Base-by-base conservation (phyloP, 1,140 invertebrate species). In the Penaeus indicus region DNA sequence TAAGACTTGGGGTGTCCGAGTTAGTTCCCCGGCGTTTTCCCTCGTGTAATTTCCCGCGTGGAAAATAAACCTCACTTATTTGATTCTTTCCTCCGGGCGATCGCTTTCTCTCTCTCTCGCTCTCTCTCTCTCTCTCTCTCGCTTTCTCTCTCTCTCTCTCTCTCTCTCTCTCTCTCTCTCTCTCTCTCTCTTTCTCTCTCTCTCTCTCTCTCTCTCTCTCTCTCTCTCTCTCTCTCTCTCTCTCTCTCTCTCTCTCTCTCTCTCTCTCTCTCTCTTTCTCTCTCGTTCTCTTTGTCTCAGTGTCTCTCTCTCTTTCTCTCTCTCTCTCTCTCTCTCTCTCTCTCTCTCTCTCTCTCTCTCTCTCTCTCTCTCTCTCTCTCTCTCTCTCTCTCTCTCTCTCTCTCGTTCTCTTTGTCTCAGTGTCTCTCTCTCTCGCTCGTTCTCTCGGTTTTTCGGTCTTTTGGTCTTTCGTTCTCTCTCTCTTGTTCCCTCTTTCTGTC, bases 21-120 rank as follows among this genome's bases (percentile, higher is more conserved):
- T 62, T 61, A 63, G 16, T 86, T 79, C 25, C 25, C 1, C 69
- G 72, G 77, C 47, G 42, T 61, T 77, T 85, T 42, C 47, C 19
- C 19, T 21, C 86, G 86, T 84, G 86, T 88, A 83, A 88, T 88
- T 88, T 88, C 86, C 86, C 86, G 1, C 32, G 86, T 79, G 86
- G 62, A 47, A 82, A 83, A 88, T 88, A 88, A 88, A 84, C 60
- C 86, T 88, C 61, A 38, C 86, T 88, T 88, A 88, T 88, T 88
- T 83, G 86, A 88, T 88, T 88, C 38, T 84, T 67, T 78, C 86
- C 64, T 22, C 64, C 19, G 25, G 32, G 25, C 32, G 32, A 86
- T 79, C 77, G 54, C 85, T 67, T 13, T 21, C 19, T 69, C 13
- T 38, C 62, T 22, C n/a, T 27, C 82, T 78, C 38, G 47, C 21